Base-by-base conservation (phyloP, 2,113 vertebrate species). In the Oceanodroma tethys region DNA sequence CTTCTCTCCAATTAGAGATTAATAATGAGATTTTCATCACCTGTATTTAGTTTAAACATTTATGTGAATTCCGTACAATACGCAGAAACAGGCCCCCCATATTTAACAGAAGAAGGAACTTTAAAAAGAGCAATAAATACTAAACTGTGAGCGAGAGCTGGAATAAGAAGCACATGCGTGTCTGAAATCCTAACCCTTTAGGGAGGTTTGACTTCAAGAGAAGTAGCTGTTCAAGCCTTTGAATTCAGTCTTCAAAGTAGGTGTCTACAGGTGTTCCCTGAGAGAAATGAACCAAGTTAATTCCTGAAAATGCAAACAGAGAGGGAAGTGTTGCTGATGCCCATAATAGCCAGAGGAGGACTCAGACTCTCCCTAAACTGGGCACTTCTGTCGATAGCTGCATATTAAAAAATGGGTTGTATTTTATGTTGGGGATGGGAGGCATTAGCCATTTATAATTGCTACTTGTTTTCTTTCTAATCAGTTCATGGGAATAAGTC, bases 1-100 rank as follows among this genome's bases (percentile, higher is more conserved):
- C 34, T 66, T 66, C 27, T 88, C 23, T 94, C 62, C 32, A 92
- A 59, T 88, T 45, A 90, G 26, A 95, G 10, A 72, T 87, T 87
- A 40, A 78, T 94, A 92, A 76, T 76, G 43, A 81, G 67, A 45
- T 76, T 80, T 88, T 2, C 40, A 83, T 78, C 63, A 92, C 23
- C 30, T 72, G 15, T 70, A 43, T 81, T 88, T 88, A 81, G 67
- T 92, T 63, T 84, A 91, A 74, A 86, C 20, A 52, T 81, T 48
- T 84, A 74, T 43, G 10, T 84, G 50, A 78, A 63, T 91, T 88
- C 17, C 18, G 78, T 63, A 42, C 4, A 86, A 86, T 88, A 45
- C 13, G 8, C 18, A 88, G 50, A 80, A 86, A n/a, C 26, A 81
- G 11, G 3, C 7, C 19, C 15, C 26, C 4, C 15, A 16, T 42